phyloP scores from a whole-genome alignment of 2,888 invertebrate genomes.

The Pteria penguin region DNA sequence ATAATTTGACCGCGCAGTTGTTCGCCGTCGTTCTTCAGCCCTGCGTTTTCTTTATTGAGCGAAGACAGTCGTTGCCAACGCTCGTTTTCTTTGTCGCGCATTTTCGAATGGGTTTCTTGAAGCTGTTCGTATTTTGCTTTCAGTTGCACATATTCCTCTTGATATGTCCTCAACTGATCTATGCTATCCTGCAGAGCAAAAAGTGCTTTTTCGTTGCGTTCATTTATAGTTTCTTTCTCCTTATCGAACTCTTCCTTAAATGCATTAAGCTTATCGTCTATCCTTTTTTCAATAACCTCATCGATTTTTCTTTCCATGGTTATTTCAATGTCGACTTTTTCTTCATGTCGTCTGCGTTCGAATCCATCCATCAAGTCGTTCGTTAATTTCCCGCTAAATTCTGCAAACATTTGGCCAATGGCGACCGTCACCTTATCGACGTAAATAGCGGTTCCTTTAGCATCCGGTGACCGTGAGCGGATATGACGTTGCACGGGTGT shows the following conservation, averaged over 20 bases:
- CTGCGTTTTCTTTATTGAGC: slow-evolving; percentile 40
- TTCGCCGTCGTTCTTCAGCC: slow-evolving; percentile 34
- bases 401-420: slow-evolving; percentile 45
- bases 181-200: slow-evolving; percentile 37
- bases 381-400: slow-evolving; percentile 44
- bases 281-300: slow-evolving; percentile 27
- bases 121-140: slow-evolving; percentile 43
- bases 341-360: slow-evolving; percentile 41
- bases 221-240: slow-evolving; percentile 23
- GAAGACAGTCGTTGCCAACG: slow-evolving; percentile 34
- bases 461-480: slow-evolving; percentile 4
- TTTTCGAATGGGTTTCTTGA: slow-evolving; percentile 38
- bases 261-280: slow-evolving; percentile 34
- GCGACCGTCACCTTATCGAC: slow-evolving; percentile 36
- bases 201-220: slow-evolving; percentile 33
- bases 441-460: slow-evolving; percentile 17
- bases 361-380: slow-evolving; percentile 45
- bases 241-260: slow-evolving; percentile 39
- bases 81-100: slow-evolving; percentile 46
- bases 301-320: slow-evolving; percentile 42
- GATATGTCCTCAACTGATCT: slow-evolving; percentile 28
- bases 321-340: slow-evolving; percentile 36
- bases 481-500: slow-evolving; percentile 1
- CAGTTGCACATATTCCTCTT: slow-evolving; percentile 38
- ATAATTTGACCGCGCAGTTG: slow-evolving; percentile 26